These are phyloP conservation scores for Zaprionus davidi DNA, from an alignment of 1,140 invertebrate species.

Conservation along the genomic window DNA sequence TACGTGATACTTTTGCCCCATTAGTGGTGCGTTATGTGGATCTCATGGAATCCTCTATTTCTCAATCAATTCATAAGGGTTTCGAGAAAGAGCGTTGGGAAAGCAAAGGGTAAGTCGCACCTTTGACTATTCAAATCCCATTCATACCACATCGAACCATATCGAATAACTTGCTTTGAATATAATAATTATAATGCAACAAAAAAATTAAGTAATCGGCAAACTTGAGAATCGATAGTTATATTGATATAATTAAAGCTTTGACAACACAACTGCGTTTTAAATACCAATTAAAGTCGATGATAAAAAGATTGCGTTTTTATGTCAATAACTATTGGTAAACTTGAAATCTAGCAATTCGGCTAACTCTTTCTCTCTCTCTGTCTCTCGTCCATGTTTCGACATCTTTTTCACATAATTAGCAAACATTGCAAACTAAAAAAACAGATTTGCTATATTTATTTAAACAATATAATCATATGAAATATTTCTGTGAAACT, in stretches of 20 bases:
- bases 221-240: conserved; percentile 1
- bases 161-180: background rate
- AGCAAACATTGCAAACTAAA: conserved; percentile 14
- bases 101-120: conserved; percentile 93
- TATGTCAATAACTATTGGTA: conserved; percentile 11
- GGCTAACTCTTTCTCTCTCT: background rate
- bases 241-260: background rate
- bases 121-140: background rate
- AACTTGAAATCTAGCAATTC: background rate
- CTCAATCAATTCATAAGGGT: conserved; percentile 99
- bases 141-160: background rate
- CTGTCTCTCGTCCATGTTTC: background rate
- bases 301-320: background rate
- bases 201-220: background rate
- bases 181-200: background rate
- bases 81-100: conserved; percentile 99
- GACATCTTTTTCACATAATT: conserved; percentile 23
- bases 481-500: conserved; percentile 49
- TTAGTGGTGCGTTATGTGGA: conserved; percentile 99
- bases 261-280: background rate
- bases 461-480: conserved; percentile 21
- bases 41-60: conserved; percentile 99
- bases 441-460: conserved; percentile 28
- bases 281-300: background rate
- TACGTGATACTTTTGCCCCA: conserved; percentile 98